These are phyloP conservation scores for Ceratosolen solmsi DNA, from an alignment of 1,140 invertebrate species.

Conservation along the genomic window DNA sequence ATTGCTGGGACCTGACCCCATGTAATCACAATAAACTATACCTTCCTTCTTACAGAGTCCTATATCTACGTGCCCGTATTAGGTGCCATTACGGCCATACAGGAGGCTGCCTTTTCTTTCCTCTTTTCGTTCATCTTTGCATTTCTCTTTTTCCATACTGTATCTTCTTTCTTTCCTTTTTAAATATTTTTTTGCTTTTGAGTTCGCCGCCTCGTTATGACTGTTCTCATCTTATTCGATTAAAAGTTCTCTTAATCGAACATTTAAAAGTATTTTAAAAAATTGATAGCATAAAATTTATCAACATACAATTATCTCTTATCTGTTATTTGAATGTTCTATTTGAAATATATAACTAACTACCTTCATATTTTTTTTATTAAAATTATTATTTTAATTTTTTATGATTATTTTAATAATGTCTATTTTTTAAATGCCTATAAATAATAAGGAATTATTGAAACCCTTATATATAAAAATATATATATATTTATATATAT, in stretches of 20 bases:
- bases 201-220: not conserved
- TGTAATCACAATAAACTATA: constrained; percentile 75
- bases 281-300: no score
- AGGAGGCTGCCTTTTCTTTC: constrained; percentile 54
- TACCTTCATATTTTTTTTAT: no score
- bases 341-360: no score
- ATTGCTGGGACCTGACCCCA: constrained; percentile 72
- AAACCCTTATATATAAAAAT: no score
- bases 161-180: constrained; percentile 43
- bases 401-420: no score
- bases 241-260: not conserved
- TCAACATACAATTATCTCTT: no score
- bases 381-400: no score
- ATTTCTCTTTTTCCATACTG: constrained; percentile 46
- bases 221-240: not conserved
- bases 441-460: no score
- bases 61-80: constrained; percentile 67
- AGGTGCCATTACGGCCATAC: constrained; percentile 67
- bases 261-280: no score
- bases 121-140: constrained; percentile 35
- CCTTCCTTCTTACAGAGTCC: constrained; percentile 61
- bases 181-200: constrained; percentile 20
- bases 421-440: no score
- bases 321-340: no score
- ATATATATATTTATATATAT: no score